phyloP scores from a whole-genome alignment of 1,140 invertebrate genomes.

The Wiebesia pumilae region DNA sequence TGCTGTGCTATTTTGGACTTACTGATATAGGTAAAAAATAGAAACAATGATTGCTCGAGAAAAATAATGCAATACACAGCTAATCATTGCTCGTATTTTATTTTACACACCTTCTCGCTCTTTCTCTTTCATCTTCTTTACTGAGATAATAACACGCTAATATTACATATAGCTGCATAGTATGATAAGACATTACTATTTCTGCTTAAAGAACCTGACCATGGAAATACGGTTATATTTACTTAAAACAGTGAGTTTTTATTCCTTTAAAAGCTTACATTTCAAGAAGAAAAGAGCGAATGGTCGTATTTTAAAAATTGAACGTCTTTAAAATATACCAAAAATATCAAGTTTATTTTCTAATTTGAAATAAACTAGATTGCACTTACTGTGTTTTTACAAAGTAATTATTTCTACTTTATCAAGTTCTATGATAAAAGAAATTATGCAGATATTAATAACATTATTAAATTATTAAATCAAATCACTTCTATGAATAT shows the following conservation, averaged over 20 bases:
- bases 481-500: too few species aligned
- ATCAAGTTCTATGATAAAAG: too few species aligned
- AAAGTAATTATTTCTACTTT: too few species aligned
- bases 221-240: not conserved
- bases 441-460: too few species aligned
- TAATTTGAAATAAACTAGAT: too few species aligned
- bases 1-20: not conserved
- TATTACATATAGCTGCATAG: not conserved
- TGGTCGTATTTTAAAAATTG: not conserved
- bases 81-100: slow-evolving; percentile 49
- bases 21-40: slow-evolving; percentile 9
- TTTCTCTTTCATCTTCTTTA: not conserved
- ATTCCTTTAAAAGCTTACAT: not conserved
- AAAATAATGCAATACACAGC: slow-evolving; percentile 27
- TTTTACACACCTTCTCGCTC: slow-evolving; percentile 1
- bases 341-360: too few species aligned
- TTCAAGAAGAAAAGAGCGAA: not conserved
- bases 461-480: too few species aligned
- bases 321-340: not conserved
- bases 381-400: too few species aligned
- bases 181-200: not conserved
- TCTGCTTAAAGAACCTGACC: not conserved
- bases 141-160: not conserved
- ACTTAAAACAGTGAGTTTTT: not conserved
- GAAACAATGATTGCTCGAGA: not conserved